Base-by-base conservation (phyloP, 2,113 vertebrate genomes). In the Lipophrys pholis region DNA sequence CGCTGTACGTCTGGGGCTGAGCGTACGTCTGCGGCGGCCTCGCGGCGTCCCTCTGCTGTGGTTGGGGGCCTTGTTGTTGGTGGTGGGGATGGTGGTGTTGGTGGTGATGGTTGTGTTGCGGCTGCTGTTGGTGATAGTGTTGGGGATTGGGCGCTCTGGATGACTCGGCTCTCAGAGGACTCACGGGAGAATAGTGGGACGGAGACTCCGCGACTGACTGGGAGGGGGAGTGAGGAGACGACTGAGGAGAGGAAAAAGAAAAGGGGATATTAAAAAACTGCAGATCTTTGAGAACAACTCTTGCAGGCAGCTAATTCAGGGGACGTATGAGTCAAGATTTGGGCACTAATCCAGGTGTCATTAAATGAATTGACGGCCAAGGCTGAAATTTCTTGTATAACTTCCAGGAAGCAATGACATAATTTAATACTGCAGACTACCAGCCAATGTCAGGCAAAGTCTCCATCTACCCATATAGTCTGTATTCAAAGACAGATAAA, bases 151-250 rank as follows among this genome's bases (percentile, higher is more conserved):
- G 89, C 6, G 89, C 84, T 67, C 89, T 91, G 58, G 95, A 93
- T 0, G 96, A 94, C 80, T 97, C 96, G 38, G 94, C 94, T 67
- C 95, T 95, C 14, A 89, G 90, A 42, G 95, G 95, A 62, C 95
- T 96, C 53, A 92, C 90, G 1, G 92, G 93, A 87, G 96, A 11
- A 42, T 94, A 69, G 57, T 67, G 73, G 49, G 76, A 62, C 0
- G 84, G 80, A 56, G 87, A 87, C 67, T 89, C 84, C 2, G 80
- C 67, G 11, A n/a, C 16, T 0, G 81, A 81, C 54, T 71, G 77
- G 17, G 80, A 65, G 16, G 64, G 70, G 7, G 81, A 89, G 48
- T 79, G 78, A 43, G 80, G 73, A 17, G 73, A 75, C 14, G 69
- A 69, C 79, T 79, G 50, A 14, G 8, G 11, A 17, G 21, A 14